A percentile compares a stretch with the other conserved stretches of the same genome.
Conservation (phyloP, 1,140 invertebrate species). For the Ips typographus region DNA sequence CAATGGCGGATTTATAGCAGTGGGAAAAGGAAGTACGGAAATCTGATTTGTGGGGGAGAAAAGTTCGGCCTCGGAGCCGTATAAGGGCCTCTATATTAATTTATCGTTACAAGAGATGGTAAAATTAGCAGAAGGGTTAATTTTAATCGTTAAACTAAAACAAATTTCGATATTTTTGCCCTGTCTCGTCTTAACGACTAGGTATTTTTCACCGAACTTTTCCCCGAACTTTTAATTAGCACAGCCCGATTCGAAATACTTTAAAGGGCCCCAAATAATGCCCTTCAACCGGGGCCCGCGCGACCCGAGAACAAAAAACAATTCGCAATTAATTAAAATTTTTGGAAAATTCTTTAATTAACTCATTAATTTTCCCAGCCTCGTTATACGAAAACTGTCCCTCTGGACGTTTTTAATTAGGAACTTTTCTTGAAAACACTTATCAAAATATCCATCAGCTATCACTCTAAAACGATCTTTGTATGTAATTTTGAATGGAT, state of each 20-base stretch:
- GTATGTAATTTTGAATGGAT: too few species aligned
- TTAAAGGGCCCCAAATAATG: slow-evolving; percentile 26
- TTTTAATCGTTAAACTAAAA: background rate
- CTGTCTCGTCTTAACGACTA: slow-evolving; percentile 22
- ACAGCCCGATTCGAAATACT: slow-evolving; percentile 31
- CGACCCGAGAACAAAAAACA: slow-evolving; percentile 29
- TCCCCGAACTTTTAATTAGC: slow-evolving; percentile 33
- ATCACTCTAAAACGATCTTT: too few species aligned
- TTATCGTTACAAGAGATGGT: too few species aligned
- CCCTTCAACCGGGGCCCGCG: slow-evolving; percentile 15
- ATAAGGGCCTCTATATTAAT: background rate
- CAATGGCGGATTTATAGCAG: slow-evolving; percentile 24
- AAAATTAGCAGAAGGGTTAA: too few species aligned
- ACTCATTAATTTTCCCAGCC: slow-evolving; percentile 15
- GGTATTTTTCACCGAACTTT: slow-evolving; percentile 31
- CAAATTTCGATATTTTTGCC: background rate
- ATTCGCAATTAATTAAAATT: slow-evolving; percentile 31
- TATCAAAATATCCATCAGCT: too few species aligned
- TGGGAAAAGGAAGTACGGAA: slow-evolving; percentile 9
- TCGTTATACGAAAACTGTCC: slow-evolving; percentile 9
- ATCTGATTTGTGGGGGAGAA: slow-evolving; percentile 12
- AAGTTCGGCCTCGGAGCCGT: too few species aligned
- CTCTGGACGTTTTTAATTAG: background rate
- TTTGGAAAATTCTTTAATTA: slow-evolving; percentile 33
- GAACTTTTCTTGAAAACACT: too few species aligned